Percentiles rank a stretch among this genome's conserved stretches.
These are phyloP conservation scores for Genyomyrus donnyi DNA, from an alignment of 2,113 vertebrate species.

Conservation along the genomic window DNA sequence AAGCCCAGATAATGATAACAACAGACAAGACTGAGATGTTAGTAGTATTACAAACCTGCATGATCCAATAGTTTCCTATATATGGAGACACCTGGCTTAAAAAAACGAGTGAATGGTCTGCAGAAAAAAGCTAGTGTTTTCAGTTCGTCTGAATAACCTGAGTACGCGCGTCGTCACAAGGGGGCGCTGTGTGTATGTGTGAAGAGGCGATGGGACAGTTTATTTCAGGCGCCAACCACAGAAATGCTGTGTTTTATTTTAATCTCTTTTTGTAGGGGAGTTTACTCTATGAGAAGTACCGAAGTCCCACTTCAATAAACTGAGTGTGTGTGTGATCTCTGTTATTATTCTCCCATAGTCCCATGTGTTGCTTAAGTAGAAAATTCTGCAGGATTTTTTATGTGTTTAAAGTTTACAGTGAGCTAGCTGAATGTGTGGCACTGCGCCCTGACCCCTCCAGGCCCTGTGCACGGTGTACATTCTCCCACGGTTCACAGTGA, in stretches of 20 bases:
- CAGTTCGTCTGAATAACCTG: background rate
- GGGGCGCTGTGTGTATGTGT: slow-evolving; percentile 44
- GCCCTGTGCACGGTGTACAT: background rate
- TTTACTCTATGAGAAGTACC: background rate
- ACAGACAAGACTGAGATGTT: background rate
- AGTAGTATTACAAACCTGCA: background rate
- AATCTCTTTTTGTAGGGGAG: background rate
- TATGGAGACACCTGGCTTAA: background rate
- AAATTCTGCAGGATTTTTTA: background rate
- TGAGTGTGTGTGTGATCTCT: background rate
- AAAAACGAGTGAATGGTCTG: background rate
- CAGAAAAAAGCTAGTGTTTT: background rate
- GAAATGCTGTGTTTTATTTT: background rate
- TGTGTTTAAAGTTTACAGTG: background rate
- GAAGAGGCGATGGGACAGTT: slow-evolving; percentile 54
- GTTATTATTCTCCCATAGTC: background rate
- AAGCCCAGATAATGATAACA: background rate
- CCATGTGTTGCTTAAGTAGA: background rate
- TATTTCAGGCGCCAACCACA: slow-evolving; percentile 40
- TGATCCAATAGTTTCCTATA: background rate
- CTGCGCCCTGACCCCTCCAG: background rate
- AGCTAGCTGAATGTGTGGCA: background rate
- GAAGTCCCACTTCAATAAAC: background rate
- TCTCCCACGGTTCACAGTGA: background rate
- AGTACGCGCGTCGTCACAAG: slow-evolving; percentile 26